phyloP scores from a whole-genome alignment of 2,888 invertebrate genomes.

The Ophion ventricosus region DNA sequence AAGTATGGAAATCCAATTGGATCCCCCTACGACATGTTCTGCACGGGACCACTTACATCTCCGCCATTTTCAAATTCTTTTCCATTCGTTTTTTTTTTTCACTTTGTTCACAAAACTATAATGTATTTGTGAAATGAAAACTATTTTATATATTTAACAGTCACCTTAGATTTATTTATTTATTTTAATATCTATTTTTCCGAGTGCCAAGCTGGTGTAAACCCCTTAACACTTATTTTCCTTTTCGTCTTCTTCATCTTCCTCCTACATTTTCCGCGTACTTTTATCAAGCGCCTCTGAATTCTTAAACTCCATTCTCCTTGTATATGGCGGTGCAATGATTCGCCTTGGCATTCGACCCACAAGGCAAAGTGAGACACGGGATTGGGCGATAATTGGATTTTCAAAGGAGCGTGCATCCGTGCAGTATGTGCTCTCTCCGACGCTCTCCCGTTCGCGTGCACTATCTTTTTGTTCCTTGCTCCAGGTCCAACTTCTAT shows the following conservation, averaged over 20 bases:
- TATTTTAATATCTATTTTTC: too few relatives aligned
- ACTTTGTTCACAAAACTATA: too few relatives aligned
- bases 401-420: slow-evolving; percentile 67
- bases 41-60: too few relatives aligned
- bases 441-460: slow-evolving; percentile 26
- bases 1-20: too few relatives aligned
- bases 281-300: not conserved
- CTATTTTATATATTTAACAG: too few relatives aligned
- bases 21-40: too few relatives aligned
- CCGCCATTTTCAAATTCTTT: too few relatives aligned
- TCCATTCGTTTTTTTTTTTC: too few relatives aligned
- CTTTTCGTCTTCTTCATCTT: slow-evolving; percentile 6
- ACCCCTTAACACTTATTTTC: slow-evolving; percentile 26
- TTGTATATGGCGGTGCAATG: slow-evolving; percentile 29
- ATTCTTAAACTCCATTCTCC: not conserved
- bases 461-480: slow-evolving; percentile 3
- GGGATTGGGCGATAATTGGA: slow-evolving; percentile 68
- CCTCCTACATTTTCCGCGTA: not conserved
- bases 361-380: slow-evolving; percentile 45
- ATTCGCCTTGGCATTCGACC: slow-evolving; percentile 58
- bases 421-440: slow-evolving; percentile 59
- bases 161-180: too few relatives aligned
- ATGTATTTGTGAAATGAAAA: too few relatives aligned
- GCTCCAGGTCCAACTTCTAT: slow-evolving; percentile 23
- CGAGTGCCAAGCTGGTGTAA: too few relatives aligned